Conservation (phyloP, 2,113 vertebrate species). For the Leptocoma aspasia region DNA sequence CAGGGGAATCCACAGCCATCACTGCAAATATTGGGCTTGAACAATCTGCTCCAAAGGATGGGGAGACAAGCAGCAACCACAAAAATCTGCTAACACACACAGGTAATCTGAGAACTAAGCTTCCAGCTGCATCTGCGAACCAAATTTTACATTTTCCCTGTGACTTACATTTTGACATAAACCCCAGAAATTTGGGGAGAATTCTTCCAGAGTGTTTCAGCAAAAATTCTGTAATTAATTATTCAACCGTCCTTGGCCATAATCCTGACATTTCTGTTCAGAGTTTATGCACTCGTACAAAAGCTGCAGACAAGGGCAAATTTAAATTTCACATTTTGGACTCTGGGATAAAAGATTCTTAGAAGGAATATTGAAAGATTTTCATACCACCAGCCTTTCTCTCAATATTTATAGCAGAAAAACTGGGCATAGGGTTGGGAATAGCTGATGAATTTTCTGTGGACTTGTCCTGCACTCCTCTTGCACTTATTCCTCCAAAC, state of each 20-base stretch:
- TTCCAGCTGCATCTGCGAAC: neutral
- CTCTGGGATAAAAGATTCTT: neutral
- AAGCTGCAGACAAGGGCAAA: neutral
- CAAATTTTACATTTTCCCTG: neutral
- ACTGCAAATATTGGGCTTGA: neutral
- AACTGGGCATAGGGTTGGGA: neutral
- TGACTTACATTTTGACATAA: neutral
- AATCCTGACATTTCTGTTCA: neutral
- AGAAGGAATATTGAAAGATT: neutral
- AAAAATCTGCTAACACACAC: neutral
- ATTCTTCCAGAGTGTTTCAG: neutral
- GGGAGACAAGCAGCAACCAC: neutral
- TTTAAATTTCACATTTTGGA: neutral
- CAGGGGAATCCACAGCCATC: neutral
- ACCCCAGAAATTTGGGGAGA: neutral
- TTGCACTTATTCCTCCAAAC: neutral
- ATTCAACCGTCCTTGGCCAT: neutral
- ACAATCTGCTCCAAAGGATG: neutral
- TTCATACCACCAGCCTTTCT: neutral
- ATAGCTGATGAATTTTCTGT: neutral
- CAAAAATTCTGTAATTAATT: neutral
- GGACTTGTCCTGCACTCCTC: neutral
- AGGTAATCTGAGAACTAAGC: neutral
- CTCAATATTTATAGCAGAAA: neutral
- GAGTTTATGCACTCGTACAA: neutral